Percentiles rank a stretch among this genome's conserved stretches.
These are phyloP conservation scores for Oncorhynchus keta DNA, from an alignment of 2,113 vertebrate genomes.

Conservation along the genomic window DNA sequence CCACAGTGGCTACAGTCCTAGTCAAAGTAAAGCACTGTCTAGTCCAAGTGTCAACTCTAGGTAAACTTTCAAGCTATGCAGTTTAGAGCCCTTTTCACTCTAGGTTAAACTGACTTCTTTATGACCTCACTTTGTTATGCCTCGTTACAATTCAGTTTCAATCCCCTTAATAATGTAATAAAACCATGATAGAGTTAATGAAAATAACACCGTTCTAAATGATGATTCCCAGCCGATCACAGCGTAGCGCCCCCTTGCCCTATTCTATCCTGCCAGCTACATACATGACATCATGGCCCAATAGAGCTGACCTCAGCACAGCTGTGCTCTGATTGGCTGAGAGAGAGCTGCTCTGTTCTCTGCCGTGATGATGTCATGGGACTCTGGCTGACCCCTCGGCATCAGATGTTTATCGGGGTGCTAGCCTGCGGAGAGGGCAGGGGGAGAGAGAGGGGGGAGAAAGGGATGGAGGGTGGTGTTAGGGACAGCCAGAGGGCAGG, in stretches of 20 bases:
- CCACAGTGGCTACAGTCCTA: slow-evolving; percentile 32
- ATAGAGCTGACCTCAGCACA: slow-evolving; percentile 8
- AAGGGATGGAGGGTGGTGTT: too few species aligned
- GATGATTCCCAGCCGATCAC: too few species aligned
- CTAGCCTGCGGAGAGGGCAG: slow-evolving; percentile 42
- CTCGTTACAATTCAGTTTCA: too few species aligned
- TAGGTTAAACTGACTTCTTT: too few species aligned
- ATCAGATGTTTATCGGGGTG: slow-evolving; percentile 61
- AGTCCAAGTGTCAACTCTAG: slow-evolving; percentile 13
- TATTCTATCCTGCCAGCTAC: slow-evolving; percentile 22
- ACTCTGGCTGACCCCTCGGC: slow-evolving; percentile 63
- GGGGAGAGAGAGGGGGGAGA: slow-evolving; percentile 14
- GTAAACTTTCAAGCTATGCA: too few species aligned
- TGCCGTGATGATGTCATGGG: slow-evolving; percentile 62
- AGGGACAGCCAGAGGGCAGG: slow-evolving; percentile 31
- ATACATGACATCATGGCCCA: slow-evolving; percentile 46
- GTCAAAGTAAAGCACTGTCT: slow-evolving; percentile 30
- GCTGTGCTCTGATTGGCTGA: slow-evolving; percentile 35
- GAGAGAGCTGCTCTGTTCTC: slow-evolving; percentile 37
- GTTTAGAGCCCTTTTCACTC: too few species aligned
- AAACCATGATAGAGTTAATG: too few species aligned
- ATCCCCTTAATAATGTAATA: too few species aligned
- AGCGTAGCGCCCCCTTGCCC: too few species aligned
- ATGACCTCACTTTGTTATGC: too few species aligned
- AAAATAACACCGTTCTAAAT: too few species aligned